phyloP scores from a whole-genome alignment of 2,888 invertebrate species.

The Metellina segmentata region DNA sequence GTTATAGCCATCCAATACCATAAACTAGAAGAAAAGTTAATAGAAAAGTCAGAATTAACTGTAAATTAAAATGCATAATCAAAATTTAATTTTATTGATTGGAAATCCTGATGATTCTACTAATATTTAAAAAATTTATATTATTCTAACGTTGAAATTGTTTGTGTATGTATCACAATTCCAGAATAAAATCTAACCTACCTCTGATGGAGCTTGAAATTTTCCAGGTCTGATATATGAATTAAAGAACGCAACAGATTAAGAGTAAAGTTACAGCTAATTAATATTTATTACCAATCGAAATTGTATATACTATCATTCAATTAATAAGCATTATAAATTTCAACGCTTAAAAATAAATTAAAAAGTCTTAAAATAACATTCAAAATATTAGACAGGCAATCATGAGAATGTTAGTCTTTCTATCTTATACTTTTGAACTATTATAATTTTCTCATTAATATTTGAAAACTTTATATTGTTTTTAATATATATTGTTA shows the following conservation, averaged over 20 bases:
- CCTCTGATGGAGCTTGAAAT: constrained; percentile 80
- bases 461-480: not conserved
- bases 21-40: constrained; percentile 80
- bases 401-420: too few species aligned
- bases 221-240: constrained; percentile 79
- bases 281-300: not conserved
- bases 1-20: constrained; percentile 84
- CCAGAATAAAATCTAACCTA: constrained; percentile 54
- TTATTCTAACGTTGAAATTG: too few species aligned
- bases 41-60: not conserved
- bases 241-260: not conserved
- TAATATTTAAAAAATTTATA: not conserved
- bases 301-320: too few species aligned
- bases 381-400: too few species aligned
- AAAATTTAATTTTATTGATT: not conserved
- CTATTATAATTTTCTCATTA: not conserved
- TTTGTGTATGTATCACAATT: too few species aligned
- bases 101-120: not conserved
- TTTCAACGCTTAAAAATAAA: too few species aligned
- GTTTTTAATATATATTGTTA: not conserved
- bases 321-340: too few species aligned
- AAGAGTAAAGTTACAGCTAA: not conserved
- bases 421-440: too few species aligned
- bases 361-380: too few species aligned
- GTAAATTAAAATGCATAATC: not conserved